phyloP scores from a whole-genome alignment of 2,113 vertebrate genomes.

The Dipodomys merriami region DNA sequence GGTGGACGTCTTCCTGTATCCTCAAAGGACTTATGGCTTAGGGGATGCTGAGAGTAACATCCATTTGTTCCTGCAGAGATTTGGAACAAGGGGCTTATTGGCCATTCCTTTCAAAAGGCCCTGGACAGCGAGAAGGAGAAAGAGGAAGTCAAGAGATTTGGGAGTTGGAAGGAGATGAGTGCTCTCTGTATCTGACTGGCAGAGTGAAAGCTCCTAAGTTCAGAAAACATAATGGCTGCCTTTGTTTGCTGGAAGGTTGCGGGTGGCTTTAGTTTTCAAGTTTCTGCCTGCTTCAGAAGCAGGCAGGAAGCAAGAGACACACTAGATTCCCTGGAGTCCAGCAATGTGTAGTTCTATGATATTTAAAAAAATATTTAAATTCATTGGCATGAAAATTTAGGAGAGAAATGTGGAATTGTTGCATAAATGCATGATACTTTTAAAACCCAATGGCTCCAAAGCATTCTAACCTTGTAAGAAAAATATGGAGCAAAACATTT shows the following conservation, averaged over 20 bases:
- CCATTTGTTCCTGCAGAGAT: conserved; percentile 66
- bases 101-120: conserved; percentile 65
- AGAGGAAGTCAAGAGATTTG: conserved; percentile 77
- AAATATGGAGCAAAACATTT: background rate
- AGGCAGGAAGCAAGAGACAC: conserved; percentile 51
- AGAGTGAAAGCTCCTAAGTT: conserved; percentile 39
- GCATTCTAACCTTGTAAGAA: conserved; percentile 10
- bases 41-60: conserved; percentile 44
- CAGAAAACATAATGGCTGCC: conserved; percentile 65
- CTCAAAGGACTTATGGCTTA: conserved; percentile 71
- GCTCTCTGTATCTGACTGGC: conserved; percentile 75
- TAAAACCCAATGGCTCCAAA: conserved; percentile 6
- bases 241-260: conserved; percentile 73
- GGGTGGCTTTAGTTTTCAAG: conserved; percentile 67
- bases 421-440: conserved; percentile 3
- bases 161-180: conserved; percentile 79
- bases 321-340: background rate
- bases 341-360: background rate
- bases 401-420: conserved; percentile 32
- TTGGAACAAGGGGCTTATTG: conserved; percentile 77
- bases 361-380: conserved; percentile 38
- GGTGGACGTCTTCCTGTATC: conserved; percentile 64
- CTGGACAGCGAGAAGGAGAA: conserved; percentile 66
- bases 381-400: conserved; percentile 29
- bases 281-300: conserved; percentile 55